These are phyloP conservation scores for Pogonocherus hispidulus DNA, from an alignment of 2,888 invertebrate genomes.

Conservation along the genomic window DNA sequence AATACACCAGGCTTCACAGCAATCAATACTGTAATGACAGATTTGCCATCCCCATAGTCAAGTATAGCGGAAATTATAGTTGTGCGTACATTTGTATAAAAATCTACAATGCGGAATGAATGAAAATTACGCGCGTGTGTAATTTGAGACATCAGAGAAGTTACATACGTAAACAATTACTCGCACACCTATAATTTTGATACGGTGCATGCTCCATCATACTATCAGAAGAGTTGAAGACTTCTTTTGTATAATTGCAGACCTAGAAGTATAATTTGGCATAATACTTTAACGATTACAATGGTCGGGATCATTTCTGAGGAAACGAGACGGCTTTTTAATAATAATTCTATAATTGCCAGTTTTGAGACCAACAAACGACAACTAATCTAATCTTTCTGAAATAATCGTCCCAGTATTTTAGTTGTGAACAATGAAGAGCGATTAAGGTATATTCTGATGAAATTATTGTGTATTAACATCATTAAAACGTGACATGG, in stretches of 20 bases:
- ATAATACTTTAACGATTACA: slow-evolving; percentile 19
- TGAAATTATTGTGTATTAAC: no score
- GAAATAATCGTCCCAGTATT: background rate
- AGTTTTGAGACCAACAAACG: slow-evolving; percentile 7
- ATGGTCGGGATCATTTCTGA: slow-evolving; percentile 18
- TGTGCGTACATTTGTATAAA: background rate
- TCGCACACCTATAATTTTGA: slow-evolving; percentile 47
- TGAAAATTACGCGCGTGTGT: slow-evolving; percentile 3
- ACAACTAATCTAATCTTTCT: slow-evolving; percentile 5
- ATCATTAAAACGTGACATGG: no score
- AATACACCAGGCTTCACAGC: background rate
- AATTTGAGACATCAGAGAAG: slow-evolving; percentile 25
- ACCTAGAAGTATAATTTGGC: slow-evolving; percentile 19
- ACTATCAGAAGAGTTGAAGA: slow-evolving; percentile 32
- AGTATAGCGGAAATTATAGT: no score
- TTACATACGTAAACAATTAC: slow-evolving; percentile 38
- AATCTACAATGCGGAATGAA: background rate
- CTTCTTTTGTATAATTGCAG: background rate
- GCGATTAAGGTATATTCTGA: background rate
- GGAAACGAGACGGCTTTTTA: slow-evolving; percentile 13
- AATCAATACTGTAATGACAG: background rate
- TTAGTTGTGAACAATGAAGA: background rate
- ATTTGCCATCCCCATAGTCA: background rate
- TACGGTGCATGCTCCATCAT: slow-evolving; percentile 35
- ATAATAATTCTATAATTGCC: slow-evolving; percentile 22